Evolutionary conservation across 2,113 vertebrate genomes (phyloP), one percentile per base, ranked within the genome.

Genomic region (Hepsetus odoe): DNA sequence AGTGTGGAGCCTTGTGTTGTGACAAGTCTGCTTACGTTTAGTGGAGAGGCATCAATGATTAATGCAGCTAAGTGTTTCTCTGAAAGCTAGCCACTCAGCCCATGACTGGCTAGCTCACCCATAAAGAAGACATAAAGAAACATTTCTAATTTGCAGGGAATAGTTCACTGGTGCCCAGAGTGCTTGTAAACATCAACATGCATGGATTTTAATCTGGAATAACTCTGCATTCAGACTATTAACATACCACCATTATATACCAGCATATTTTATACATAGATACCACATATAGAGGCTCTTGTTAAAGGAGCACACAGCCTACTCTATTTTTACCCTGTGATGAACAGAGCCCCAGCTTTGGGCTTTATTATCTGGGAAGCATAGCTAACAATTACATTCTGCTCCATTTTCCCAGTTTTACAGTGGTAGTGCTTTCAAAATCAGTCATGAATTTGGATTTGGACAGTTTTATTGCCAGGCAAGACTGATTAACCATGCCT

Each of bases 101-200:
- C 28, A 56, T 49, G 30, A 13, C 44, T 70, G 42, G 59, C 74
- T 73, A 72, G 75, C 16, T 20, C 64, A 73, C 38, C 81, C 24
- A 74, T 80, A 71, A 66, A 51, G 79, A 80, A 72, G 66, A 76
- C 22, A 46, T 40, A 42, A 44, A 58, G 64, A 68, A 76, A 79
- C 82, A 81, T 77, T 79, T 76, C 71, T 81, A 74, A 80, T 86
- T 80, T 76, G 74, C 81, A 26, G 67, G 81, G 72, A 85, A 77
- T 58, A 77, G 80, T 42, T 59, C 58, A 61, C 70, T 81, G 73
- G 55, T 26, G 32, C 53, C 56, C n/a, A 68, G 24, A 30, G 13
- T 38, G 24, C 66, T 72, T 83, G 82, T 83, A 30, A 32, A 53
- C 33, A 77, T n/a, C 22, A 16, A 49, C 58, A 46, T 49, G 40